phyloP scores from a whole-genome alignment of 1,140 invertebrate species.

The Scylla paramamosain region DNA sequence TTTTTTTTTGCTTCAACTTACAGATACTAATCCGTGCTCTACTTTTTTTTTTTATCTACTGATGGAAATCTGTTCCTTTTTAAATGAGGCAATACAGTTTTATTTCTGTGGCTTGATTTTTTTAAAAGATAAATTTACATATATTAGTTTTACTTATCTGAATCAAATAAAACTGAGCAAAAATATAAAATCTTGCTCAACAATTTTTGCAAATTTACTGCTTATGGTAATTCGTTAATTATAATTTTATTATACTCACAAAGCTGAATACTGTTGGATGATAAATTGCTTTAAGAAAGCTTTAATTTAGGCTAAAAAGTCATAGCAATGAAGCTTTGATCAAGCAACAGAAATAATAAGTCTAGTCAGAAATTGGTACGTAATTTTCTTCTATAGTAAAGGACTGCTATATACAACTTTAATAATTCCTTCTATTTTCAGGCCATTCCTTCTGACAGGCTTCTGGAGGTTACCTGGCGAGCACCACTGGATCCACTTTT shows the following conservation, averaged over 20 bases:
- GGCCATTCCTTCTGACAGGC: conserved; percentile 71
- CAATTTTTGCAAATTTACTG: too few relatives aligned
- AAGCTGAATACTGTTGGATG: too few relatives aligned
- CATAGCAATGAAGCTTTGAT: background rate
- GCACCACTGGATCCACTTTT: conserved; percentile 73
- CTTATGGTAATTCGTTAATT: too few relatives aligned
- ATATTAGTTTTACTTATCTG: background rate
- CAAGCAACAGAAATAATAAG: conserved; percentile 51
- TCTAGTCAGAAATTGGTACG: conserved; percentile 28
- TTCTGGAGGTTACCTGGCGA: conserved; percentile 69
- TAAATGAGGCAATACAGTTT: conserved; percentile 59
- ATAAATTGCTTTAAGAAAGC: too few relatives aligned
- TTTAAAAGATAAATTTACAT: background rate
- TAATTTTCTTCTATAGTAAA: conserved; percentile 38
- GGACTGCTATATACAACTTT: conserved; percentile 34
- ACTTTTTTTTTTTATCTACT: background rate
- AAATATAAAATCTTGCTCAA: background rate
- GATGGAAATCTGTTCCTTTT: conserved; percentile 54
- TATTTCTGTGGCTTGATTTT: conserved; percentile 59
- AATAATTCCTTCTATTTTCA: conserved; percentile 53
- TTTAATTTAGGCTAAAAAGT: background rate
- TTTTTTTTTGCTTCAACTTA: background rate
- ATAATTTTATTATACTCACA: too few relatives aligned
- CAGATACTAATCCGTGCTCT: background rate
- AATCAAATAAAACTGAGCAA: background rate